These are phyloP conservation scores for Rhipidura dahli DNA, from an alignment of 2,113 vertebrate species.

Conservation along the genomic window DNA sequence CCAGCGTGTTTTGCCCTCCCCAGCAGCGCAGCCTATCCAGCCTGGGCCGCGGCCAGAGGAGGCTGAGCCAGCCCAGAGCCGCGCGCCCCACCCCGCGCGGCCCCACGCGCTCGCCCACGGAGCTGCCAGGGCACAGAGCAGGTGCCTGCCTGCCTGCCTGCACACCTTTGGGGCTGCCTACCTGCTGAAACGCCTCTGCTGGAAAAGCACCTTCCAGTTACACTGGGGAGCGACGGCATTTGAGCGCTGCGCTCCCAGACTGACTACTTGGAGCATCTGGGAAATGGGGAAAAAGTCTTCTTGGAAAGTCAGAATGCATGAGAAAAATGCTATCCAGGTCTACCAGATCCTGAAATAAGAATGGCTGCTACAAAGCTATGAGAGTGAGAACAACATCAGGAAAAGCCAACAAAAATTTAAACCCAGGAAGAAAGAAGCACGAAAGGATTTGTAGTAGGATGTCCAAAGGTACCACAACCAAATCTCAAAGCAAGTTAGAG, in stretches of 20 bases:
- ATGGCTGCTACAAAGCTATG: background rate
- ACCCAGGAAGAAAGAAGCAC: background rate
- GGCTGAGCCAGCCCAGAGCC: constrained; percentile 54
- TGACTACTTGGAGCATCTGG: background rate
- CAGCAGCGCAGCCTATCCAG: constrained; percentile 66
- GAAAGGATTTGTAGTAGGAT: background rate
- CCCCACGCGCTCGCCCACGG: background rate
- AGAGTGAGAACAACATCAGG: background rate
- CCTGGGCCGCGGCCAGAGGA: constrained; percentile 64
- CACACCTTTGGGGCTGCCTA: constrained; percentile 57
- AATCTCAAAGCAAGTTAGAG: background rate
- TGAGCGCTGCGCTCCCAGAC: background rate
- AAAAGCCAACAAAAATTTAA: background rate
- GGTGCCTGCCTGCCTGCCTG: constrained; percentile 32
- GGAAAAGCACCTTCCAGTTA: constrained; percentile 61
- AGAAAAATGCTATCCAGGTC: background rate
- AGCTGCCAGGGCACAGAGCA: background rate
- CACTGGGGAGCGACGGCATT: constrained; percentile 35
- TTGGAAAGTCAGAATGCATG: background rate
- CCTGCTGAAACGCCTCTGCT: constrained; percentile 63
- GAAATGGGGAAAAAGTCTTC: background rate
- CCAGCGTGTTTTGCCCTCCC: constrained; percentile 43
- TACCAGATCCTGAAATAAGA: background rate
- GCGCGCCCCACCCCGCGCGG: constrained; percentile 56
- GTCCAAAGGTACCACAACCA: background rate